phyloP scores from a whole-genome alignment of 2,888 invertebrate species.

The Platycnemis pennipes region DNA sequence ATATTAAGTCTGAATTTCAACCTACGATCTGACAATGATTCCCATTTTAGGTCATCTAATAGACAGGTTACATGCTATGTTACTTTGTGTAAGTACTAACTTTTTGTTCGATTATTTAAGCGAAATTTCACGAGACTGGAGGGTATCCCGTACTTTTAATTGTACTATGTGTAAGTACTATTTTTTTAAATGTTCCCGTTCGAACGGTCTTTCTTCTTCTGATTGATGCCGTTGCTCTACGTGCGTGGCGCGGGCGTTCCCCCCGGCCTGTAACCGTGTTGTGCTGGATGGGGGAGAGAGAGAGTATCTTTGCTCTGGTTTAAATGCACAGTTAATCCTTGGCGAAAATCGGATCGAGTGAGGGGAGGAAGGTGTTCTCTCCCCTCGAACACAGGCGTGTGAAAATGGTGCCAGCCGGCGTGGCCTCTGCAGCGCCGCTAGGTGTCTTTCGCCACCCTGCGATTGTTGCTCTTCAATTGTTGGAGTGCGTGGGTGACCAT shows the following conservation, averaged over 20 bases:
- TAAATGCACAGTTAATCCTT: constrained; percentile 29
- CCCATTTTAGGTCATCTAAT: no score
- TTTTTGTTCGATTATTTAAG: no score
- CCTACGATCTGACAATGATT: no score
- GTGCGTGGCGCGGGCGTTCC: not conserved
- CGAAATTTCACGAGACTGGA: no score
- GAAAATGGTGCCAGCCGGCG: not conserved
- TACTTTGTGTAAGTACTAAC: no score
- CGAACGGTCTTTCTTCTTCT: not conserved
- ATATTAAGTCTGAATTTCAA: no score
- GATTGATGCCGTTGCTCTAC: not conserved
- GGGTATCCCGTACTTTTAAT: no score
- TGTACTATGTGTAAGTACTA: no score
- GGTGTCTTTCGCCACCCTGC: not conserved
- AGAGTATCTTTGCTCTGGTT: not conserved
- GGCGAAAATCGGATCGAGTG: not conserved
- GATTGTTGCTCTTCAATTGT: no score
- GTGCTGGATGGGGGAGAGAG: not conserved
- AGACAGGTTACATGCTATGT: no score
- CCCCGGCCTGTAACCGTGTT: constrained; percentile 10
- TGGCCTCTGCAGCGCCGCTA: not conserved
- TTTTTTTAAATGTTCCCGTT: no score
- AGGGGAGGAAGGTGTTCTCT: not conserved
- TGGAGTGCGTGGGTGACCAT: no score
- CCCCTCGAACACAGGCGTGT: not conserved